Evolutionary conservation across 2,113 vertebrate species (phyloP).

Genomic region (Oxyura jamaicensis): DNA sequence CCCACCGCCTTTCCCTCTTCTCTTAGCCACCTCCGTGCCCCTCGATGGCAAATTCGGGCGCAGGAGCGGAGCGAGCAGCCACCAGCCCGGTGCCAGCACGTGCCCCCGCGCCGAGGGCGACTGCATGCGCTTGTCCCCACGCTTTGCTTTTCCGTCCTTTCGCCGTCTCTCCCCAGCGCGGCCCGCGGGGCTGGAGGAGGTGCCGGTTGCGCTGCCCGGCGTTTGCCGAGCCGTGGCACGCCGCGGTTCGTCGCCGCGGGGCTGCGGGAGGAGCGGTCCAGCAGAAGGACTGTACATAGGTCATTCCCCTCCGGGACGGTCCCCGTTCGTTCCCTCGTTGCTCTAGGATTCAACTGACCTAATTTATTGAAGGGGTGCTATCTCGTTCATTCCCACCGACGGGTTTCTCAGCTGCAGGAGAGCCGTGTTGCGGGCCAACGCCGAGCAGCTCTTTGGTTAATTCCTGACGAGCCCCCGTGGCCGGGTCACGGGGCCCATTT

Average conservation of each 20-base stretch:
- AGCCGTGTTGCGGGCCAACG: constrained; percentile 77
- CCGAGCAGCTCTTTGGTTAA: constrained; percentile 66
- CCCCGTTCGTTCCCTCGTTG: constrained; percentile 11
- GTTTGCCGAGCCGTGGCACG: not conserved
- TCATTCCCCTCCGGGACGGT: constrained; percentile 38
- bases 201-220: not conserved
- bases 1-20: not conserved
- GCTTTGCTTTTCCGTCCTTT: not conserved
- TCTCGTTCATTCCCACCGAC: constrained; percentile 54
- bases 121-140: not conserved
- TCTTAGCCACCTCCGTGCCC: not conserved
- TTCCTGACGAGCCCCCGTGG: constrained; percentile 72
- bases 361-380: constrained; percentile 84
- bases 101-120: not conserved
- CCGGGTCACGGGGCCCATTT: constrained; percentile 76
- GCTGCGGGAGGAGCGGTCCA: not conserved
- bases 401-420: constrained; percentile 63
- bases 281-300: constrained; percentile 75
- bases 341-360: constrained; percentile 60
- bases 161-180: not conserved
- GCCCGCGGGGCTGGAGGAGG: not conserved
- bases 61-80: not conserved
- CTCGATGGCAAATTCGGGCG: constrained; percentile 13
- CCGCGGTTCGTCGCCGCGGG: not conserved
- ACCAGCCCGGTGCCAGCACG: not conserved